phyloP scores from a whole-genome alignment of 2,797 vertebrate species.

The Oreochromis grahami region DNA sequence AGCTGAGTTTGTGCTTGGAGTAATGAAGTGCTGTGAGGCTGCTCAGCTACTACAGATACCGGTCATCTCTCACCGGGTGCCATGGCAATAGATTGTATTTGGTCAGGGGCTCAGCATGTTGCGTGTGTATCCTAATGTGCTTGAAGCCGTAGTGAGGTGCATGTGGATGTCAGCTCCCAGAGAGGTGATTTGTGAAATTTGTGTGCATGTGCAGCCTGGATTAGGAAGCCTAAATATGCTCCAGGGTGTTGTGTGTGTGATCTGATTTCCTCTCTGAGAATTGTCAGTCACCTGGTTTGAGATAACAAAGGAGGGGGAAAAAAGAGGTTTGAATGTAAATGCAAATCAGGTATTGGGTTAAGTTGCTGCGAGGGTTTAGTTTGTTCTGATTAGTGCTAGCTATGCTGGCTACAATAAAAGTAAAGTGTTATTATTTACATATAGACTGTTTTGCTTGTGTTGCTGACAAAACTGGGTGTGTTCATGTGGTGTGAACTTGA shows the following conservation, averaged over 20 bases:
- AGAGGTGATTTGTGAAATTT: slow-evolving; percentile 28
- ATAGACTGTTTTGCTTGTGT: slow-evolving; percentile 22
- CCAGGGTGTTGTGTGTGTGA: slow-evolving; percentile 29
- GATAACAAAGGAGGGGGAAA: not conserved
- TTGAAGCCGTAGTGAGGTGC: slow-evolving; percentile 8
- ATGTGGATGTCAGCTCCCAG: not conserved
- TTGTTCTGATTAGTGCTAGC: slow-evolving; percentile 8
- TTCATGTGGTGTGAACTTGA: slow-evolving; percentile 31
- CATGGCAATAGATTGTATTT: slow-evolving; percentile 49
- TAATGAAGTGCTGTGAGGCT: slow-evolving; percentile 41
- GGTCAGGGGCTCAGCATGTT: slow-evolving; percentile 30
- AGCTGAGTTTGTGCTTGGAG: slow-evolving; percentile 55
- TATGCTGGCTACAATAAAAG: slow-evolving; percentile 7
- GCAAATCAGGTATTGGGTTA: not conserved
- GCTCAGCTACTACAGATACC: slow-evolving; percentile 57
- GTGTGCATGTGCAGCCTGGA: not conserved
- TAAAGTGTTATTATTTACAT: slow-evolving; percentile 42
- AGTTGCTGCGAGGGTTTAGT: slow-evolving; percentile 17
- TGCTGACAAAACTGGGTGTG: slow-evolving; percentile 55
- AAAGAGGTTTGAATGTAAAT: not conserved
- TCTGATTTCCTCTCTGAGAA: slow-evolving; percentile 21
- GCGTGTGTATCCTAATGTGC: slow-evolving; percentile 17
- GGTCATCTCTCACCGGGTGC: slow-evolving; percentile 41
- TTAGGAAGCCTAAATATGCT: slow-evolving; percentile 12
- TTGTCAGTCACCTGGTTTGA: slow-evolving; percentile 36